Evolutionary conservation across 2,888 invertebrate genomes (phyloP).

Genomic region (Cloeon dipterum): DNA sequence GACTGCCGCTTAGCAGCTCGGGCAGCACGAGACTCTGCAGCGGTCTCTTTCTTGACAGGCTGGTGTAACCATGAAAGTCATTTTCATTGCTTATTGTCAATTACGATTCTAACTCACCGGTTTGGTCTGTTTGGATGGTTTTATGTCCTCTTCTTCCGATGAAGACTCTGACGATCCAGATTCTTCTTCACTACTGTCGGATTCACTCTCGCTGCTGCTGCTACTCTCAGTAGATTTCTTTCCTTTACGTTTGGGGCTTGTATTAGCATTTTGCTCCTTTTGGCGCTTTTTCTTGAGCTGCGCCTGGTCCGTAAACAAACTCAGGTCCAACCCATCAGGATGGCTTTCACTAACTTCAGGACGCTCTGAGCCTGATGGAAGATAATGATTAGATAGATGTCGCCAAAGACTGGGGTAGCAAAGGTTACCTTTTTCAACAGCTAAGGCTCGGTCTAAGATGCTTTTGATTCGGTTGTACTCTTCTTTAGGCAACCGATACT

Average conservation of each 20-base stretch:
- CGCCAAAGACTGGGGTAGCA: no score
- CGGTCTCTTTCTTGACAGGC: not conserved
- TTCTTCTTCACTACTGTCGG: no score
- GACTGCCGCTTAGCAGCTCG: not conserved
- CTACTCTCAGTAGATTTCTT: not conserved
- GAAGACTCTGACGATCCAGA: no score
- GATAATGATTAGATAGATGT: no score
- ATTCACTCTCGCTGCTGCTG: not conserved
- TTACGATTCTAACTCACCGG: not conserved
- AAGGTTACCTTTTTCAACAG: slow-evolving; percentile 49
- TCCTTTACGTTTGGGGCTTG: not conserved
- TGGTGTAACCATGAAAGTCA: no score
- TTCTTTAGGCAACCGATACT: slow-evolving; percentile 40
- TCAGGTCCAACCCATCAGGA: not conserved
- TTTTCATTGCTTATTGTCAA: no score
- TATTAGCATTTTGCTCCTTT: not conserved
- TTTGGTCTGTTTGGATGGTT: not conserved
- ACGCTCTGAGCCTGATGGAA: slow-evolving; percentile 50
- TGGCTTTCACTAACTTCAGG: slow-evolving; percentile 52
- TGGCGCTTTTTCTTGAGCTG: not conserved
- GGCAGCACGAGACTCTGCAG: not conserved
- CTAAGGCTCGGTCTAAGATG: slow-evolving; percentile 62
- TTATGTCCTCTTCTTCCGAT: not conserved
- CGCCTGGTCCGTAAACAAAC: not conserved
- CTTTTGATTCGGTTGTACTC: slow-evolving; percentile 58